These are phyloP conservation scores for Polyploca ridens DNA, from an alignment of 2,888 invertebrate genomes.

Conservation along the genomic window DNA sequence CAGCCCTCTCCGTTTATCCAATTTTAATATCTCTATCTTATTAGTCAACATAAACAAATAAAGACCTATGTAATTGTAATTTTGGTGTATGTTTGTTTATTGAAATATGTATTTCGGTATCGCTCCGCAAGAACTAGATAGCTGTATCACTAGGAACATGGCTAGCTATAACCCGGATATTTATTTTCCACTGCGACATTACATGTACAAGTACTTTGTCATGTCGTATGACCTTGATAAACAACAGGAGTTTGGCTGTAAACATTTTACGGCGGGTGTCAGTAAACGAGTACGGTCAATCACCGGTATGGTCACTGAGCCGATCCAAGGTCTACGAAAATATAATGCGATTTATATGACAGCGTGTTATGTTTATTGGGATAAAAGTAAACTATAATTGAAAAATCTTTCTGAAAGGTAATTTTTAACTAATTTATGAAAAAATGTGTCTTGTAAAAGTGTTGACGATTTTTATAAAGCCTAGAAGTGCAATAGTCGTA, in stretches of 20 bases:
- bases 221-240: conserved; percentile 23
- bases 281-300: conserved; percentile 73
- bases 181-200: not conserved
- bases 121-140: no score
- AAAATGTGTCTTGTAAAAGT: no score
- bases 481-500: no score
- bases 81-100: no score
- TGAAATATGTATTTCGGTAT: no score
- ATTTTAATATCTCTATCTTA: not conserved
- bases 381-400: no score
- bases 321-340: conserved; percentile 63
- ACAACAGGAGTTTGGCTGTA: conserved; percentile 39
- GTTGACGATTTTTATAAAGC: no score
- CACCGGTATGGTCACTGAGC: conserved; percentile 63
- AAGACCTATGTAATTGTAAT: not conserved
- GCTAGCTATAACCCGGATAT: not conserved
- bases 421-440: no score
- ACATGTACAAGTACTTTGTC: conserved; percentile 12
- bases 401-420: no score
- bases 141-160: not conserved
- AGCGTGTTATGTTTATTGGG: conserved; percentile 9
- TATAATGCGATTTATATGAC: conserved; percentile 26
- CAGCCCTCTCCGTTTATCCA: no score
- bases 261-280: conserved; percentile 57
- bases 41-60: not conserved